A percentile compares a stretch with the other conserved stretches of the same genome.
Conservation (phyloP, 2,888 invertebrate species). For the Actias luna region DNA sequence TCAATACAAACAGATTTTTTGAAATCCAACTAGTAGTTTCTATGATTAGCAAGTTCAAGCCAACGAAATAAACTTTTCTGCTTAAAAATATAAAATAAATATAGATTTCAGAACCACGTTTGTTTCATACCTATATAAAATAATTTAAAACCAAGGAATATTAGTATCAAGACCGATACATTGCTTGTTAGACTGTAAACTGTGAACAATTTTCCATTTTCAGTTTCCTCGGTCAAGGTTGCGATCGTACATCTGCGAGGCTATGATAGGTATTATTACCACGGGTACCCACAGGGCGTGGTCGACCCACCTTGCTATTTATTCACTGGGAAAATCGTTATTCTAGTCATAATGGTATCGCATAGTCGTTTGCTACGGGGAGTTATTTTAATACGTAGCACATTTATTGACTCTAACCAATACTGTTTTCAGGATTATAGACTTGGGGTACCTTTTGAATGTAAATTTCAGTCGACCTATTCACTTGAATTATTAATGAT, state of each 20-base stretch:
- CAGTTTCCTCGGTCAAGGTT: constrained; percentile 44
- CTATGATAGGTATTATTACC: constrained; percentile 36
- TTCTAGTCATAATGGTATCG: constrained; percentile 31
- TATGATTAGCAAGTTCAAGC: no score
- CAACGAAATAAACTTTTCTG: no score
- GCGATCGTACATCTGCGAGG: constrained; percentile 42
- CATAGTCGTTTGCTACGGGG: constrained; percentile 24
- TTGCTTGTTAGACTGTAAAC: not conserved
- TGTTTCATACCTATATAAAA: not conserved
- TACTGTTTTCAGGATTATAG: not conserved
- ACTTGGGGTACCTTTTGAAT: not conserved
- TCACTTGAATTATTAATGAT: not conserved
- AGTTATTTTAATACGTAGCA: constrained; percentile 8
- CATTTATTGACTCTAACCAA: not conserved
- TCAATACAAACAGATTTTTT: no score
- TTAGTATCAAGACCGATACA: not conserved
- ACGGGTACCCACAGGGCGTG: constrained; percentile 45
- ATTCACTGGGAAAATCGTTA: constrained; percentile 42
- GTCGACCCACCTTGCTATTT: constrained; percentile 51
- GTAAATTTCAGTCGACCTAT: not conserved
- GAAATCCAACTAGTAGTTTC: no score
- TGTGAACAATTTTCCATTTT: not conserved
- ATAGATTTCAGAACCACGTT: no score
- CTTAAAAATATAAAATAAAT: no score
- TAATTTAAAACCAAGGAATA: not conserved